phyloP scores from a whole-genome alignment of 2,113 vertebrate species.

The Azemiops feae region DNA sequence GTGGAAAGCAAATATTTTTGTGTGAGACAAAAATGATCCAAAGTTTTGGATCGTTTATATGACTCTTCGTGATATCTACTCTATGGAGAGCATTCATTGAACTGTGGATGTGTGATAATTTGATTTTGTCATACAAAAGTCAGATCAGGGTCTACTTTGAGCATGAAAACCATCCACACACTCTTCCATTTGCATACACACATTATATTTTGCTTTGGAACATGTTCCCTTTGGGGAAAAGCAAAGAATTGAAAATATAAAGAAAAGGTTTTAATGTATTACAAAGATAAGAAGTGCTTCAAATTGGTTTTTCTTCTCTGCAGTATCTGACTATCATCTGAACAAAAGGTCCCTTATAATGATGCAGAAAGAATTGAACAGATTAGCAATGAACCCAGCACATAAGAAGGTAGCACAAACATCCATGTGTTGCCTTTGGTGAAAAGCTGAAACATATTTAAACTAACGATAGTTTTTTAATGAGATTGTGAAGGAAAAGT shows the following conservation, averaged over 20 bases:
- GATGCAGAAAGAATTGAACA: slow-evolving; percentile 37
- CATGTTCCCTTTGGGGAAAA: background rate
- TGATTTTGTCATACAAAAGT: background rate
- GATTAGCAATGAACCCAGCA: background rate
- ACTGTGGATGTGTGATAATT: background rate
- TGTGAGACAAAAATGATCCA: background rate
- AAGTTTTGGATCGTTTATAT: background rate
- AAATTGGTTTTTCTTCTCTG: slow-evolving; percentile 41
- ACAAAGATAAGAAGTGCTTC: slow-evolving; percentile 37
- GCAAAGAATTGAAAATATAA: slow-evolving; percentile 49
- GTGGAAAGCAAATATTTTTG: background rate
- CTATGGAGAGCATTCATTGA: background rate
- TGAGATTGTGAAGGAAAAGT: slow-evolving; percentile 27
- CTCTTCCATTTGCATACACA: background rate
- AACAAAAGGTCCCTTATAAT: slow-evolving; percentile 14
- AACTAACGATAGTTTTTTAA: slow-evolving; percentile 32
- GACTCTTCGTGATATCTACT: background rate
- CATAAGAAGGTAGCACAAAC: background rate
- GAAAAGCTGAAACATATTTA: slow-evolving; percentile 43
- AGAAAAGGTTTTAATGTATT: slow-evolving; percentile 31
- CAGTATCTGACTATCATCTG: slow-evolving; percentile 34
- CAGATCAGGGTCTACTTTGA: background rate
- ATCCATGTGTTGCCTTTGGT: slow-evolving; percentile 34
- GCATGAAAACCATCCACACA: background rate
- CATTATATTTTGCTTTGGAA: background rate